Base-by-base conservation (phyloP, 2,888 invertebrate genomes). In the Synanthedon formicaeformis region DNA sequence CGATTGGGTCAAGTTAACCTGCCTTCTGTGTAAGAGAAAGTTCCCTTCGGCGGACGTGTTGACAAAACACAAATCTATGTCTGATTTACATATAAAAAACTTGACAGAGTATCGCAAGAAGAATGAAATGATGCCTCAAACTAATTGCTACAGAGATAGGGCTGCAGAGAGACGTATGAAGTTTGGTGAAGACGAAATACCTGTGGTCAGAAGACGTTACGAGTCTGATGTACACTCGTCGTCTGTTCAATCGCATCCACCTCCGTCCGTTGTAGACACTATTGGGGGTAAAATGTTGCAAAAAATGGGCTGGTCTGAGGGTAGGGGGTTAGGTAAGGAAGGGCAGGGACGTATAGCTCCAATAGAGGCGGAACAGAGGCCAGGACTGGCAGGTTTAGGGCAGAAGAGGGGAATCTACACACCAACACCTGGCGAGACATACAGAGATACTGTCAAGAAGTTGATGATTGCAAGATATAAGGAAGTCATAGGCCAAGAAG, bases 241-340 rank as follows among this genome's bases (percentile, higher is more conserved):
- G 3, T 81, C 90, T 0, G 91, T 92, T 0, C 88, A 90, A 55
- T 89, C 78, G 0, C 76, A 79, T 13, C 82, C 85, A 0, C 91
- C 75, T 89, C 94, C 56, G 90, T 97, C 67, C 89, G 95, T 63
- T 1, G 92, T 94, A 0, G 96, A 95, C 62, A 98, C 98, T 65
- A 95, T 98, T 55, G 99, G 99, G 6, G 98, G 95, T 72, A 94
- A 96, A 71, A 89, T 99, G 77, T 78, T 99, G 58, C 97, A 99
- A 79, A 97, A 97, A 82, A 99, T 99, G 99, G 99, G 99, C 4
- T 99, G 99, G 99, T 94, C 94, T 5, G 97, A 97, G 73, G 99
- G 99, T 0, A 93, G 96, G 86, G 99, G 99, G 0, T 86, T 99
- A 18, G 99, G 99, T 0, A 95, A 95, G 74, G 90, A 92, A 53